phyloP scores from a whole-genome alignment of 2,113 vertebrate genomes.

The Delphinapterus leucas region DNA sequence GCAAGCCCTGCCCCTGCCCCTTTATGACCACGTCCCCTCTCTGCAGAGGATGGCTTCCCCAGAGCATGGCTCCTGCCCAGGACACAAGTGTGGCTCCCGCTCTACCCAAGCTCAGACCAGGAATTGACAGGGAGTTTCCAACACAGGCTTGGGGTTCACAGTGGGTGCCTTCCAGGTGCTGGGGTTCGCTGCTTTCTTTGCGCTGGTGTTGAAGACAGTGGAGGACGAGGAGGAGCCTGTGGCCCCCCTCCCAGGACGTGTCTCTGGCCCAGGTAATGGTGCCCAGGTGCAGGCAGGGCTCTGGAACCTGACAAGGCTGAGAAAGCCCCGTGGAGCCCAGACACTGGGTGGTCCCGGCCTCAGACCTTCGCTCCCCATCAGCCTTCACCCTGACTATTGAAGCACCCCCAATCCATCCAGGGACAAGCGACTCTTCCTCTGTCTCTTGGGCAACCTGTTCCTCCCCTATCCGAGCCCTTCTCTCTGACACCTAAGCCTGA shows the following conservation, averaged over 20 bases:
- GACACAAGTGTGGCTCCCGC: neutral
- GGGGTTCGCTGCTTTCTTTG: constrained; percentile 97
- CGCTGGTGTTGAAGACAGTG: constrained; percentile 91
- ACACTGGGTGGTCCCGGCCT: neutral
- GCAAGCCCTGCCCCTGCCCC: neutral
- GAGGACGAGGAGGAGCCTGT: constrained; percentile 90
- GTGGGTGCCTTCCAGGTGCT: constrained; percentile 85
- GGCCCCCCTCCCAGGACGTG: constrained; percentile 48
- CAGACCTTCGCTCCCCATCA: neutral
- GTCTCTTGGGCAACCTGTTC: neutral
- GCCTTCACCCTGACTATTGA: neutral
- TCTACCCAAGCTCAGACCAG: neutral
- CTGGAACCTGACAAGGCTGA: neutral
- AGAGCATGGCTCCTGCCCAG: neutral
- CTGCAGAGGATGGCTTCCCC: neutral
- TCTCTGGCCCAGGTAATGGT: constrained; percentile 79
- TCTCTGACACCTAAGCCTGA: neutral
- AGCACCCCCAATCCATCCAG: neutral
- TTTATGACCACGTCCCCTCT: neutral
- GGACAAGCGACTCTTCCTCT: neutral
- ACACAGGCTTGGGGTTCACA: neutral
- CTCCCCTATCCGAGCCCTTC: neutral
- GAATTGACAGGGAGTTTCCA: neutral
- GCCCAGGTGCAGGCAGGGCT: neutral
- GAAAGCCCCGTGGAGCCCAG: neutral